Conservation (phyloP, 2,797 vertebrate species). For the Chloroceryle inda region DNA sequence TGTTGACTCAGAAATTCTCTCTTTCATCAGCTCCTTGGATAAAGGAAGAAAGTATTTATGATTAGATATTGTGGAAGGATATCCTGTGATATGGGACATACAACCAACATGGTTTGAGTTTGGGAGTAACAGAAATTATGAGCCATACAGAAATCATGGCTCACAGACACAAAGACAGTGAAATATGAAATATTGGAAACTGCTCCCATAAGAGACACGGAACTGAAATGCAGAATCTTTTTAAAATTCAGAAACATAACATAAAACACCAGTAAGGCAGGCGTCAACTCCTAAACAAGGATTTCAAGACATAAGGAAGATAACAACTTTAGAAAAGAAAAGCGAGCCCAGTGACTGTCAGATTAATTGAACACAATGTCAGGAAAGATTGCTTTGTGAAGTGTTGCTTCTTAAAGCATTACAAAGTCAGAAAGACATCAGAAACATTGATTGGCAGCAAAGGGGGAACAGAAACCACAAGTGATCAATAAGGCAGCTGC, state of each 20-base stretch:
- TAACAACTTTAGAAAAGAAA: conserved; percentile 60
- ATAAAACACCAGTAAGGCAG: conserved; percentile 24
- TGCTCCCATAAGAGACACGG: not conserved
- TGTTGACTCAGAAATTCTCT: not conserved
- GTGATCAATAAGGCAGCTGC: conserved; percentile 50
- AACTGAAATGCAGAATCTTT: conserved; percentile 31
- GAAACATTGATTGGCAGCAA: conserved; percentile 56
- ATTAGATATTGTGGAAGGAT: not conserved
- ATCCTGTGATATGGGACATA: not conserved
- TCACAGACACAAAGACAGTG: not conserved
- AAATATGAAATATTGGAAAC: conserved; percentile 1
- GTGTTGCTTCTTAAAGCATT: conserved; percentile 40
- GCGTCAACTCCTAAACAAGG: not conserved
- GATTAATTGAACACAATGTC: conserved; percentile 65
- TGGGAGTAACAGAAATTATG: not conserved
- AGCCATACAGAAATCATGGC: not conserved
- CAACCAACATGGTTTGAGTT: not conserved
- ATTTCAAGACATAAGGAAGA: conserved; percentile 56
- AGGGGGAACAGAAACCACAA: conserved; percentile 38
- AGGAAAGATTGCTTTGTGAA: conserved; percentile 50
- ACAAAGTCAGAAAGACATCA: conserved; percentile 55
- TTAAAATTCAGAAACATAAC: conserved; percentile 11
- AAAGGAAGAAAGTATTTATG: not conserved
- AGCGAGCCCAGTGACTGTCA: conserved; percentile 60
- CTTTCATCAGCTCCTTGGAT: not conserved